phyloP scores from a whole-genome alignment of 2,113 vertebrate species.

The Eidolon helvum region DNA sequence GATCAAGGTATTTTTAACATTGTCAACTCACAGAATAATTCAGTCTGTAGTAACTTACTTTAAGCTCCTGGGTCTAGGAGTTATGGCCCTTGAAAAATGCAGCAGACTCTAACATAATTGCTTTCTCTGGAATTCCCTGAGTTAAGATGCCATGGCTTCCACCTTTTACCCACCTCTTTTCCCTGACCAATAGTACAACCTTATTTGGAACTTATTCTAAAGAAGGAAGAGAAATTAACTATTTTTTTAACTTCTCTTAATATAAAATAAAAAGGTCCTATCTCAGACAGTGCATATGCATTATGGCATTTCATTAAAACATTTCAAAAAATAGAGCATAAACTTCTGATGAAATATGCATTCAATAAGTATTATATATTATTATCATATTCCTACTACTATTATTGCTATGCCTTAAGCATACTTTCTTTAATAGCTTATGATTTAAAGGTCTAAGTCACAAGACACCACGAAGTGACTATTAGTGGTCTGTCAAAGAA shows the following conservation, averaged over 20 bases:
- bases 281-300: not conserved
- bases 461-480: not conserved
- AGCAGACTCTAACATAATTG: not conserved
- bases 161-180: not conserved
- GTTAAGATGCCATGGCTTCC: not conserved
- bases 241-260: slow-evolving; percentile 25
- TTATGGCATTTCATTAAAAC: not conserved
- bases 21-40: not conserved
- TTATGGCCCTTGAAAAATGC: not conserved
- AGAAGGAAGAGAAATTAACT: not conserved
- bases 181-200: not conserved
- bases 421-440: not conserved
- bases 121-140: not conserved
- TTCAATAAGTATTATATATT: not conserved
- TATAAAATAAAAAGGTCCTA: not conserved
- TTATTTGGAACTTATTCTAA: not conserved
- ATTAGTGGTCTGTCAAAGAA: not conserved
- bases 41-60: not conserved
- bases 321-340: not conserved
- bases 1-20: not conserved
- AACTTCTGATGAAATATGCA: not conserved
- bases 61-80: not conserved
- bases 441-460: not conserved
- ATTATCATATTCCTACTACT: not conserved
- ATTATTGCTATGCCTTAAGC: not conserved